A percentile compares a stretch with the other conserved stretches of the same genome.
Evolutionary conservation across 2,888 invertebrate species (phyloP).

Genomic region (Zhuqinia jingwanae): DNA sequence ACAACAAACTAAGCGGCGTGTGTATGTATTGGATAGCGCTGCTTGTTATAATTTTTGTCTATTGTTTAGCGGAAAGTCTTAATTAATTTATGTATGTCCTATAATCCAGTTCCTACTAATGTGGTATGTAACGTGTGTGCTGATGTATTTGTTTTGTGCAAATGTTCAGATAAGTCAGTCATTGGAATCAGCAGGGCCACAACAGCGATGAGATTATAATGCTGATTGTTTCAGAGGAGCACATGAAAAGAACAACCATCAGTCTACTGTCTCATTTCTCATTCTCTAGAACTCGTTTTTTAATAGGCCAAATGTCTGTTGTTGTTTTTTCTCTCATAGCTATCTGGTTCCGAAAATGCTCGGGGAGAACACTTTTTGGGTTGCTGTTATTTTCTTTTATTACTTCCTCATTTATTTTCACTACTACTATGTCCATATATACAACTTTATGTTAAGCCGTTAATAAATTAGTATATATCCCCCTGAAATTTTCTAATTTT

Average conservation of each 20-base stretch:
- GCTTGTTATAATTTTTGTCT: no score
- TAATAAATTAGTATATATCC: constrained; percentile 14
- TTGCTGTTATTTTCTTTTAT: constrained; percentile 14
- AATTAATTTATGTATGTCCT: constrained; percentile 64
- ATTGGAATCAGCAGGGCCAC: constrained; percentile 7
- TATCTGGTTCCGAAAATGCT: not conserved
- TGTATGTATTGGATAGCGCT: no score
- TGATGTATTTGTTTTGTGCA: constrained; percentile 20
- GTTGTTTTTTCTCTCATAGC: not conserved
- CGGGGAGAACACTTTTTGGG: not conserved
- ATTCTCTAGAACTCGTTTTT: not conserved
- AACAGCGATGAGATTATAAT: constrained; percentile 55
- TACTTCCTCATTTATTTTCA: constrained; percentile 31
- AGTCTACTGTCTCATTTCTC: not conserved
- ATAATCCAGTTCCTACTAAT: constrained; percentile 50
- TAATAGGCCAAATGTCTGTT: not conserved
- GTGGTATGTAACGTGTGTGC: no score
- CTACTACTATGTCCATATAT: not conserved
- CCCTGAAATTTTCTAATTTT: not conserved
- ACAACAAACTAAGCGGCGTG: no score
- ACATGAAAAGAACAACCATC: constrained; percentile 25
- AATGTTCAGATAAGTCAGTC: no score
- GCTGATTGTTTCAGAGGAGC: constrained; percentile 46
- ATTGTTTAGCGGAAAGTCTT: no score
- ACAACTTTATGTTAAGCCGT: not conserved